Percentiles rank a stretch among this genome's conserved stretches.
These are phyloP conservation scores for Murina feae DNA, from an alignment of 2,113 vertebrate genomes.

Conservation along the genomic window DNA sequence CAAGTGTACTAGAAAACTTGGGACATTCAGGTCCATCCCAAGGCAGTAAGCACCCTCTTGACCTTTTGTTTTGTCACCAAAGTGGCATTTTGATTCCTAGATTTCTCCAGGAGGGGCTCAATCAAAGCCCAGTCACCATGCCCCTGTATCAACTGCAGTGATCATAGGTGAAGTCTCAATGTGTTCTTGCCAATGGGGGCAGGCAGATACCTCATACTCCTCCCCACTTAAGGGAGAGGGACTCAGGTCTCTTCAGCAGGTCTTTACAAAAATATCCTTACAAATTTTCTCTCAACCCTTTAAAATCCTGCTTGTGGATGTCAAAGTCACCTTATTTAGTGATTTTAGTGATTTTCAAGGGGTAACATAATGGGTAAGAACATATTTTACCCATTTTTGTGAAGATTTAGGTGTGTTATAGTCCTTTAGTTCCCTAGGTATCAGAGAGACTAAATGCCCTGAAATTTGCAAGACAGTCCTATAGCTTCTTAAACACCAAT, in stretches of 20 bases:
- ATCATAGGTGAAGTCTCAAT: background rate
- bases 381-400: background rate
- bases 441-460: background rate
- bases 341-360: background rate
- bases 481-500: too few species aligned
- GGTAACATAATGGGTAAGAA: background rate
- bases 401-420: background rate
- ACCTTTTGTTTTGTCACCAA: background rate
- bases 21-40: background rate
- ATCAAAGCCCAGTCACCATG: background rate
- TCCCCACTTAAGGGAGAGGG: background rate
- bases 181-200: background rate
- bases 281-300: background rate
- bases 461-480: background rate
- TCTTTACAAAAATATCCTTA: background rate
- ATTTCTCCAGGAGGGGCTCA: background rate
- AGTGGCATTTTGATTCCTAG: background rate
- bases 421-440: background rate
- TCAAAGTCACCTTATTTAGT: background rate
- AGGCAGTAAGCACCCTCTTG: background rate
- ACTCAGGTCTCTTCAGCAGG: background rate
- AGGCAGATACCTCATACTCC: rapidly evolving
- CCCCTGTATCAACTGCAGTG: background rate
- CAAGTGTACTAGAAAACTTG: background rate
- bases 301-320: background rate